These are phyloP conservation scores for Phenacoccus solenopsis DNA, from an alignment of 1,140 invertebrate genomes.

Conservation along the genomic window DNA sequence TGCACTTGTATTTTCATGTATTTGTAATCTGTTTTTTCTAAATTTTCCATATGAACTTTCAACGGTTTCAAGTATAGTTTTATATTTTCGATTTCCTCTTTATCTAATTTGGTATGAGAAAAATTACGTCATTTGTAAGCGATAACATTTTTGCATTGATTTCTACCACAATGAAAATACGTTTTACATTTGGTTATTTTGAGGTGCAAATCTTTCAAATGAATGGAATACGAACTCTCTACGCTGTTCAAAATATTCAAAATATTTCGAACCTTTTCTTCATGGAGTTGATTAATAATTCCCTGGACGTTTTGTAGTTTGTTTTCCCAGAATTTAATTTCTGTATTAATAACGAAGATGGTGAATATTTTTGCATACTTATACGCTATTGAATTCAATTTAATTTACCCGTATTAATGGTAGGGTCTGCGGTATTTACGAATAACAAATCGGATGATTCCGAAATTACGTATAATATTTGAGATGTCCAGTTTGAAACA, in stretches of 20 bases:
- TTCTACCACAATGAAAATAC: neutral
- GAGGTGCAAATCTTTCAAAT: neutral
- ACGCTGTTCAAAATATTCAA: neutral
- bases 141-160: no score
- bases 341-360: neutral
- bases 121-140: no score
- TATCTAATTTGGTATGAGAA: neutral
- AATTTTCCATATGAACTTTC: neutral
- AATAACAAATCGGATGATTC: neutral
- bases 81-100: neutral
- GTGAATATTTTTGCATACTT: neutral
- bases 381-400: neutral
- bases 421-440: neutral
- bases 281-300: neutral
- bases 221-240: neutral
- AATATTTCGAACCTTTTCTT: neutral
- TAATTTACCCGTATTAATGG: neutral
- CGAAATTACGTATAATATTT: neutral
- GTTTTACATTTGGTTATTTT: neutral
- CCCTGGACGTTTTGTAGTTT: neutral
- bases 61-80: neutral
- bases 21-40: conserved; percentile 6
- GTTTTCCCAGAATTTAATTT: neutral
- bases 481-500: neutral
- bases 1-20: conserved; percentile 39